Evolutionary conservation across 2,888 invertebrate genomes (phyloP).

Genomic region (Erebia palarica): DNA sequence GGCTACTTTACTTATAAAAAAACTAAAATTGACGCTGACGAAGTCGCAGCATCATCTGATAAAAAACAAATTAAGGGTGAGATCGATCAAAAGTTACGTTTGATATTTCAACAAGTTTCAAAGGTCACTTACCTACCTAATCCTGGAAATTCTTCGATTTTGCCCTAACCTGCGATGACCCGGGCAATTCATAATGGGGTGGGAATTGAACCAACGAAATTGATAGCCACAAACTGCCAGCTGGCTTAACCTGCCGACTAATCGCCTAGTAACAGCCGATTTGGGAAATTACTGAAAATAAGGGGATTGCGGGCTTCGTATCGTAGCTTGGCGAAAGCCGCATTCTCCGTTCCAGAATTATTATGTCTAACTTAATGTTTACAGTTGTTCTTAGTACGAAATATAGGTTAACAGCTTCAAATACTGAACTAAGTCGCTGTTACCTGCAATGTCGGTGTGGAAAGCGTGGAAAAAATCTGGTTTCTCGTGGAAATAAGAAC

Average conservation of each 20-base stretch:
- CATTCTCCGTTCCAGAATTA: not conserved
- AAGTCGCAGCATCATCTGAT: not conserved
- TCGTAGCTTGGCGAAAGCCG: not conserved
- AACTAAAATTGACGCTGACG: not conserved
- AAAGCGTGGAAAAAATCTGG: no score
- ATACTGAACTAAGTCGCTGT: no score
- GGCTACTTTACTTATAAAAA: not conserved
- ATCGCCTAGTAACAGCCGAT: constrained; percentile 27
- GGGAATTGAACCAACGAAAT: constrained; percentile 27
- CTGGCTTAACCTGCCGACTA: constrained; percentile 35
- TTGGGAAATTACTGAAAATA: constrained; percentile 27
- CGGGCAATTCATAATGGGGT: constrained; percentile 31
- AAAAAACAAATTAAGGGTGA: not conserved
- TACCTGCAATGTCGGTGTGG: no score
- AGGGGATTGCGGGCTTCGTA: constrained; percentile 3
- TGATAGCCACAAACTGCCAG: constrained; percentile 32
- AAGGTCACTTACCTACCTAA: constrained; percentile 24
- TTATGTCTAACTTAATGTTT: not conserved
- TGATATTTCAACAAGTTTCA: constrained; percentile 11
- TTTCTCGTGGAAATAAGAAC: no score
- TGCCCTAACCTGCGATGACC: constrained; percentile 25
- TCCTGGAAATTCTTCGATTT: constrained; percentile 29
- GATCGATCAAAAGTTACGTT: not conserved
- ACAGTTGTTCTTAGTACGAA: not conserved
- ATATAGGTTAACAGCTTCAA: no score